Conservation (phyloP, 2,888 invertebrate species). For the Phortica magna region DNA sequence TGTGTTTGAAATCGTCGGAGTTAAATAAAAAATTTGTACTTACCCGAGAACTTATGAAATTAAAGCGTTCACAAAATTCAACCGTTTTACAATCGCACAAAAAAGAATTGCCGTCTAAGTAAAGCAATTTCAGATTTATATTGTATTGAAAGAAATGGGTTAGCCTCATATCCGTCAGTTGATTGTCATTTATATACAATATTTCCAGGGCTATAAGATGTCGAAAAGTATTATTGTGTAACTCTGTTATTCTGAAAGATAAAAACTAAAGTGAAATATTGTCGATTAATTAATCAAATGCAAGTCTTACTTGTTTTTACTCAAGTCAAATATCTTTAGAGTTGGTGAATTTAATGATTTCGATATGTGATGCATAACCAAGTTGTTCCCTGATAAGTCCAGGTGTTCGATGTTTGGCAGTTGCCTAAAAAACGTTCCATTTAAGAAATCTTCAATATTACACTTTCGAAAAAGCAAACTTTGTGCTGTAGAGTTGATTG, state of each 20-base stretch:
- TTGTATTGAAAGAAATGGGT: not conserved
- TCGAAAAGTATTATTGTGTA: not conserved
- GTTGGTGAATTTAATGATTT: not conserved
- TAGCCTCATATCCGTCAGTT: not conserved
- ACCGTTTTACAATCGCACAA: not conserved
- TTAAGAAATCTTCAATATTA: not conserved
- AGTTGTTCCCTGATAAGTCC: not conserved
- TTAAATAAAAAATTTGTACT: too few species aligned
- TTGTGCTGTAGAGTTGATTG: not conserved
- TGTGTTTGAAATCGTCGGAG: too few species aligned
- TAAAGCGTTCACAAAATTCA: too few species aligned
- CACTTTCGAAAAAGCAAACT: not conserved
- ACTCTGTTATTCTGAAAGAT: not conserved
- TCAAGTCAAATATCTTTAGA: not conserved
- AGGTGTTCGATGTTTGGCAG: not conserved
- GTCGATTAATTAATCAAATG: not conserved
- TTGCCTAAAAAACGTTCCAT: not conserved
- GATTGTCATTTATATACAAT: slow-evolving; percentile 35
- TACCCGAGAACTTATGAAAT: too few species aligned
- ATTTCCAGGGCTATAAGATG: not conserved
- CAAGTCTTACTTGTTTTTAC: not conserved
- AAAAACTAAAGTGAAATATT: not conserved
- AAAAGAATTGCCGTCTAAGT: not conserved
- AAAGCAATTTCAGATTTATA: not conserved
- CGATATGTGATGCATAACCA: not conserved